Evolutionary conservation across 2,113 vertebrate genomes (phyloP).

Genomic region (Patagioenas fasciata): DNA sequence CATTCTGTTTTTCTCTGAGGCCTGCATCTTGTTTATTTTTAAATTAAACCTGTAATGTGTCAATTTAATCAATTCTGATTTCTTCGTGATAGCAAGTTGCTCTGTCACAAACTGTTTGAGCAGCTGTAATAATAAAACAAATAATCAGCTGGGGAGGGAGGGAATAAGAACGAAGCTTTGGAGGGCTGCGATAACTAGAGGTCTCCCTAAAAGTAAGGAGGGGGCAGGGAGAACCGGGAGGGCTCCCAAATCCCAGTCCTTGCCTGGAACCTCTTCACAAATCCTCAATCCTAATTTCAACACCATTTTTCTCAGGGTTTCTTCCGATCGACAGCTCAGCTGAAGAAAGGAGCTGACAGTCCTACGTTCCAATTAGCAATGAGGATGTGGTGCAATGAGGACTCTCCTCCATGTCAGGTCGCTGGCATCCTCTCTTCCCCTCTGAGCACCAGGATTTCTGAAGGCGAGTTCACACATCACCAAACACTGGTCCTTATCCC

Average conservation of each 20-base stretch:
- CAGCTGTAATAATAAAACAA: neutral
- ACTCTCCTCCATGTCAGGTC: neutral
- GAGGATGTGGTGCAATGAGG: neutral
- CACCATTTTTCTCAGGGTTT: neutral
- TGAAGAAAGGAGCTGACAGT: neutral
- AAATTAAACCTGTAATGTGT: constrained; percentile 1
- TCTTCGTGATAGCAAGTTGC: constrained; percentile 5
- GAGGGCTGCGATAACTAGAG: neutral
- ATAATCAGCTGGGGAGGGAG: neutral
- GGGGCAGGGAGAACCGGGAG: neutral
- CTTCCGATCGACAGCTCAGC: neutral
- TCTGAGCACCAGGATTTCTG: neutral
- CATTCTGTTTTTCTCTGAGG: neutral
- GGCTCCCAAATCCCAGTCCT: neutral
- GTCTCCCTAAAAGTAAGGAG: neutral
- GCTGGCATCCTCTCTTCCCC: neutral
- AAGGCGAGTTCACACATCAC: neutral
- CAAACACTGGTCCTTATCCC: neutral
- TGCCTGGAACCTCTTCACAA: neutral
- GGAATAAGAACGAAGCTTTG: neutral
- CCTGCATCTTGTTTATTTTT: neutral
- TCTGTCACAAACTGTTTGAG: neutral
- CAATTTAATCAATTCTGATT: constrained; percentile 46
- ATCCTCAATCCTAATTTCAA: fast-evolving
- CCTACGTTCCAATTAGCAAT: neutral